Base-by-base conservation (phyloP, 2,888 invertebrate species). In the Laspeyria flexula region DNA sequence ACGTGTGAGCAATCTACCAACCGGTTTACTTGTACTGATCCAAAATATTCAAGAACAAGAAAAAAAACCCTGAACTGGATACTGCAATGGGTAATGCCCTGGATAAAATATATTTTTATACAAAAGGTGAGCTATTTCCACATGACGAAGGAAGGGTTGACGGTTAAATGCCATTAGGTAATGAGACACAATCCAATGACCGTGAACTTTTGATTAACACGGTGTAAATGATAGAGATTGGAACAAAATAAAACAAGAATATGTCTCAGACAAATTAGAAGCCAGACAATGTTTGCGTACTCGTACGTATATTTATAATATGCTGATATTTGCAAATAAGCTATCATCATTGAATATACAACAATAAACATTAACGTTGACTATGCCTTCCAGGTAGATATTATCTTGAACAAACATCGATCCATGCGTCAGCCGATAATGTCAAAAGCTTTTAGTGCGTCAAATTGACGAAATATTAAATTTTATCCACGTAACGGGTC, bases 171-270 rank as follows among this genome's bases (percentile, higher is more conserved):
- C 75, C 79, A 78, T 73, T 75, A 71, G 73, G 66, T 71, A 75
- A 76, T 60, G 66, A 54, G 52, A 45, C 38, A 53, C 59, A 51
- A 34, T 51, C 55, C 66, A 75, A 59, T 66, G 74, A 73, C 81
- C 80, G 64, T 82, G 79, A 80, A 79, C 80, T 83, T 82, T 81
- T 81, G 82, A 81, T 75, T 79, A 83, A 81, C 79, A 79, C 68
- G 65, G 71, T 74, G 71, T 71, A 80, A 83, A 82, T 79, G 76
- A 71, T 77, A 70, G 57, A 75, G 73, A 73, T 73, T 68, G 52
- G 43, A 55, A 64, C 37, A 54, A 68, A 69, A 70, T 65, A 69
- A 56, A 65, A 52, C 53, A 40, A 46, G 39, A 55, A 45, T 57
- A 41, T 5, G 13, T 46, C 40, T 38, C 31, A 12, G 25, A 54